A percentile compares a stretch with the other conserved stretches of the same genome.
Conservation (phyloP, 1,140 invertebrate genomes). For the Conus betulinus region DNA sequence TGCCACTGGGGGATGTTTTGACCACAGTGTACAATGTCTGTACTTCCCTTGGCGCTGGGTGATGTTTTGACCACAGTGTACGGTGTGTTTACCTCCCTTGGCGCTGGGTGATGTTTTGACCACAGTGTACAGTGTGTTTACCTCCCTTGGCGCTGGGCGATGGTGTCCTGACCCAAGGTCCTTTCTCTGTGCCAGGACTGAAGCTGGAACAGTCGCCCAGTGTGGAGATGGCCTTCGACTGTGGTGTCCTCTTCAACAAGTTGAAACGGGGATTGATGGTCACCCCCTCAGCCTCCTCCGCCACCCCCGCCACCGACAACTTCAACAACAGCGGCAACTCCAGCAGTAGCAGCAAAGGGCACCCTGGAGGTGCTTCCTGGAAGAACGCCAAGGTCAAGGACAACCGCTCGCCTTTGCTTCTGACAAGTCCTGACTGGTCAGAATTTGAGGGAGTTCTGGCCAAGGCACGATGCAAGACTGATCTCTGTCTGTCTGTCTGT, state of each 20-base stretch:
- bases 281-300: not conserved
- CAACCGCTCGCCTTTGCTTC: not conserved
- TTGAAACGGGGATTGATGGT: slow-evolving; percentile 1
- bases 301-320: not conserved
- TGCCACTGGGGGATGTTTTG: too few species aligned
- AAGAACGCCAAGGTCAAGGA: slow-evolving; percentile 17
- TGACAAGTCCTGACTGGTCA: slow-evolving; percentile 39
- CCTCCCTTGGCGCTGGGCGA: too few species aligned
- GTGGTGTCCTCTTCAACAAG: slow-evolving; percentile 15
- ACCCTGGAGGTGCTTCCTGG: not conserved
- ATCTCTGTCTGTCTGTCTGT: not conserved
- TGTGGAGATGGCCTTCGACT: slow-evolving; percentile 4
- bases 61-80: too few species aligned
- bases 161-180: not conserved
- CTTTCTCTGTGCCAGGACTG: not conserved
- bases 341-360: not conserved
- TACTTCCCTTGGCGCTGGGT: too few species aligned
- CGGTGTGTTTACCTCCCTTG: too few species aligned
- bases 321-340: not conserved
- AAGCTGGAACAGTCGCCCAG: not conserved
- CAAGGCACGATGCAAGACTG: slow-evolving; percentile 19
- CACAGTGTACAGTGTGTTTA: too few species aligned
- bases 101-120: too few species aligned
- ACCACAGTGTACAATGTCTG: too few species aligned
- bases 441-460: slow-evolving; percentile 40